phyloP scores from a whole-genome alignment of 2,113 vertebrate genomes.

The Polypterus senegalus region DNA sequence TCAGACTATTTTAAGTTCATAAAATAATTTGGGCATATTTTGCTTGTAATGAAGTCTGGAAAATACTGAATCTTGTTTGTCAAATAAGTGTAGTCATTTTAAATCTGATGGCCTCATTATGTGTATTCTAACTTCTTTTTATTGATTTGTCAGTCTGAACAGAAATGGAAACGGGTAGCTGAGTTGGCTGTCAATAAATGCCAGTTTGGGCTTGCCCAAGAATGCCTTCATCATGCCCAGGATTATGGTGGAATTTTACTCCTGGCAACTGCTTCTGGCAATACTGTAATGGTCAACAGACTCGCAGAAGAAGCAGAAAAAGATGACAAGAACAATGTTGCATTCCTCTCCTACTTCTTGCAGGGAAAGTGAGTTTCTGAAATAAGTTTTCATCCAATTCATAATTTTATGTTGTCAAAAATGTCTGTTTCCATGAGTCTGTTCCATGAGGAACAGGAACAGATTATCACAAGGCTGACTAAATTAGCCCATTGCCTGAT shows the following conservation, averaged over 20 bases:
- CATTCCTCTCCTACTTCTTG: slow-evolving; percentile 95
- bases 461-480: too few relatives aligned
- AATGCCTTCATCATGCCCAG: slow-evolving; percentile 93
- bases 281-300: slow-evolving; percentile 82
- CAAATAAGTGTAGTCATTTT: too few relatives aligned
- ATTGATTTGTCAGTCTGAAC: slow-evolving; percentile 63
- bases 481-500: too few relatives aligned
- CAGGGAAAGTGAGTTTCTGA: slow-evolving; percentile 94
- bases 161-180: slow-evolving; percentile 97
- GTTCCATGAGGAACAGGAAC: too few relatives aligned
- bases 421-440: too few relatives aligned
- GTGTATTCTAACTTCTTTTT: not conserved
- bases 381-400: too few relatives aligned
- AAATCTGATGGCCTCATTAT: not conserved
- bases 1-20: too few relatives aligned
- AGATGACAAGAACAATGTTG: slow-evolving; percentile 96
- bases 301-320: slow-evolving; percentile 83
- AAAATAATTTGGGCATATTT: too few relatives aligned
- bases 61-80: too few relatives aligned
- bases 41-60: too few relatives aligned
- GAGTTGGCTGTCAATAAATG: slow-evolving; percentile 91
- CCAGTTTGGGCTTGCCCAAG: slow-evolving; percentile 88
- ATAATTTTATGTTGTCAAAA: too few relatives aligned
- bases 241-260: slow-evolving; percentile 91
- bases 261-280: slow-evolving; percentile 87